phyloP scores from a whole-genome alignment of 2,888 invertebrate genomes.

The Chymomyza caudatula region DNA sequence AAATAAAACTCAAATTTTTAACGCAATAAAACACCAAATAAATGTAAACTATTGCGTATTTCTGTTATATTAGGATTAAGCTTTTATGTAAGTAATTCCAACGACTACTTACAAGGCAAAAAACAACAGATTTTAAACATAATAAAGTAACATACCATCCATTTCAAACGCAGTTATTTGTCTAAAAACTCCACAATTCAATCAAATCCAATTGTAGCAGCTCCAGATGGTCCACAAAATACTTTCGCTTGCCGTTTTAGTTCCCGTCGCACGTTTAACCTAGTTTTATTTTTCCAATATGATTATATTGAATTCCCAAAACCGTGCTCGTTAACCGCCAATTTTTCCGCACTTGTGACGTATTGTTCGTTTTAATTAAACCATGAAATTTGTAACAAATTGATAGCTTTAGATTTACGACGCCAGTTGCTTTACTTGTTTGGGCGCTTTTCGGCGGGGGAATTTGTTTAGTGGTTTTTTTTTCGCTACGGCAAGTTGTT shows the following conservation, averaged over 20 bases:
- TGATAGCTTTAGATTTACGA: conserved; percentile 18
- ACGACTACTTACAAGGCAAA: no score
- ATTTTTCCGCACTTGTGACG: background rate
- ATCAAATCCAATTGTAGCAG: conserved; percentile 14
- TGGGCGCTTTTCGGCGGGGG: conserved; percentile 33
- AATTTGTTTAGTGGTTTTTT: conserved; percentile 15
- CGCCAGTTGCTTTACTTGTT: conserved; percentile 54
- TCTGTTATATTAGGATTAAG: no score
- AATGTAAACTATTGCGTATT: no score
- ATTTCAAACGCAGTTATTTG: conserved; percentile 47
- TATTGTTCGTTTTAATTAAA: conserved; percentile 68
- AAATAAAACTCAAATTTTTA: no score
- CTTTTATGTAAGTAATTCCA: no score
- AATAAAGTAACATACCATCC: conserved; percentile 45
- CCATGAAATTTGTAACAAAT: conserved; percentile 59
- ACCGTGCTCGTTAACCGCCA: background rate
- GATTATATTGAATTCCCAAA: conserved; percentile 12
- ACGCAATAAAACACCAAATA: no score
- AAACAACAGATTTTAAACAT: no score
- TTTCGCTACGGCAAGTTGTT: conserved; percentile 38
- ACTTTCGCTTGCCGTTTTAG: background rate
- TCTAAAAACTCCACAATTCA: conserved; percentile 61
- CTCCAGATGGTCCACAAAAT: background rate
- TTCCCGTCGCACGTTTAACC: conserved; percentile 10
- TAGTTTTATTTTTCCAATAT: conserved; percentile 60